These are phyloP conservation scores for Alexandromys fortis DNA, from an alignment of 2,113 vertebrate genomes.

Conservation along the genomic window DNA sequence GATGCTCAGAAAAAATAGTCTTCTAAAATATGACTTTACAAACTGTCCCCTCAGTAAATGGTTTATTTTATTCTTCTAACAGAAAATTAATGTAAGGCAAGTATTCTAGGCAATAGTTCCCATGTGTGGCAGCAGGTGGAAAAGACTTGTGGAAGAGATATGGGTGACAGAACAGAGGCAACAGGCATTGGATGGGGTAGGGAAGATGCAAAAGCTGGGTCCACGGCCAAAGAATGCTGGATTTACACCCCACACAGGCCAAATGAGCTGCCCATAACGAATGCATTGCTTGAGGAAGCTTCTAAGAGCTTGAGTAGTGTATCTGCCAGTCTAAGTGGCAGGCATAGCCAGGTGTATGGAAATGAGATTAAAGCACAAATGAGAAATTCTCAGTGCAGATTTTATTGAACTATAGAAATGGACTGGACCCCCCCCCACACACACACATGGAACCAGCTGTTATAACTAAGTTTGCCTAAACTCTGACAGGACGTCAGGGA, in stretches of 20 bases:
- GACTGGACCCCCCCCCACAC: neutral
- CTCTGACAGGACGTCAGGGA: neutral
- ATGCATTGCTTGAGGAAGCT: neutral
- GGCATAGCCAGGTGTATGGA: neutral
- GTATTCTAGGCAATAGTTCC: neutral
- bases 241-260: neutral
- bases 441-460: neutral
- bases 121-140: neutral
- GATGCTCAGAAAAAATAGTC: neutral
- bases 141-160: neutral
- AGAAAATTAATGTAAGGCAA: neutral
- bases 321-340: neutral
- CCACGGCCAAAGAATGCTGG: neutral
- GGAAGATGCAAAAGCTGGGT: neutral
- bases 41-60: neutral
- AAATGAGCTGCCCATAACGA: neutral
- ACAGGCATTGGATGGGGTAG: neutral
- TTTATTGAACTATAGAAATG: neutral
- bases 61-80: constrained; percentile 3
- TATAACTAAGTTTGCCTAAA: neutral
- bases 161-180: neutral
- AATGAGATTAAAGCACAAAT: neutral
- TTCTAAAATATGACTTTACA: neutral
- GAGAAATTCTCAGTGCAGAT: neutral
- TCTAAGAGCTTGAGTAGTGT: neutral